These are phyloP conservation scores for Pteronura brasiliensis DNA, from an alignment of 2,113 vertebrate species.

Conservation along the genomic window DNA sequence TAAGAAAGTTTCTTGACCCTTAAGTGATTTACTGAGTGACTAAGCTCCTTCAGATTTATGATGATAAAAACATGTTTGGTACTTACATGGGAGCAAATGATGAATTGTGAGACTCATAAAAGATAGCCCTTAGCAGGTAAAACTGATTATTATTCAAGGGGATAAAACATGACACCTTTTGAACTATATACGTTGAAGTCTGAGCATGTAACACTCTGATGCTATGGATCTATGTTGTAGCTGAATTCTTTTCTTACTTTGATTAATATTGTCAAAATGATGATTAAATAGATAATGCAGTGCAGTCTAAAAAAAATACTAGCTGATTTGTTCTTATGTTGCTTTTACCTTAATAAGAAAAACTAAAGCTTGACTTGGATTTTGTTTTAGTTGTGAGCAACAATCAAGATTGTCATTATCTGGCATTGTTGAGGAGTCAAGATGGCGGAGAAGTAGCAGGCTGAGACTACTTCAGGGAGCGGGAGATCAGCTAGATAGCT, in stretches of 20 bases:
- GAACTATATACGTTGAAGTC: background rate
- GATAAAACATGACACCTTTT: background rate
- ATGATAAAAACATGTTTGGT: background rate
- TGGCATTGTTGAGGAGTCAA: too few relatives aligned
- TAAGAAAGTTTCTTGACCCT: background rate
- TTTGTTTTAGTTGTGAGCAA: background rate
- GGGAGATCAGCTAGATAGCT: too few relatives aligned
- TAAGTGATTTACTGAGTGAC: background rate
- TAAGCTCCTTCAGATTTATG: background rate
- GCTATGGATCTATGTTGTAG: background rate
- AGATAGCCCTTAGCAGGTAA: background rate
- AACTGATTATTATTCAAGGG: background rate
- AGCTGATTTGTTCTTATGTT: background rate
- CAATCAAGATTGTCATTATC: accelerated
- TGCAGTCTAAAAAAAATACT: background rate
- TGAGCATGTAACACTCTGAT: background rate
- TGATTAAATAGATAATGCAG: background rate
- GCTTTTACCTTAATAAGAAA: background rate
- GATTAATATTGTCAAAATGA: background rate
- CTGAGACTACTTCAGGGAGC: too few relatives aligned
- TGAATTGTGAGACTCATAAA: background rate
- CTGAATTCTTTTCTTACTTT: background rate
- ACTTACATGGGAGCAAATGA: background rate
- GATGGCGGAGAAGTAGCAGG: too few relatives aligned
- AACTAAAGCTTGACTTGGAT: background rate